Percentiles rank a stretch among this genome's conserved stretches.
These are phyloP conservation scores for Exaiptasia diaphana DNA, from an alignment of 64 coral and sea anemone species.

Conservation along the genomic window DNA sequence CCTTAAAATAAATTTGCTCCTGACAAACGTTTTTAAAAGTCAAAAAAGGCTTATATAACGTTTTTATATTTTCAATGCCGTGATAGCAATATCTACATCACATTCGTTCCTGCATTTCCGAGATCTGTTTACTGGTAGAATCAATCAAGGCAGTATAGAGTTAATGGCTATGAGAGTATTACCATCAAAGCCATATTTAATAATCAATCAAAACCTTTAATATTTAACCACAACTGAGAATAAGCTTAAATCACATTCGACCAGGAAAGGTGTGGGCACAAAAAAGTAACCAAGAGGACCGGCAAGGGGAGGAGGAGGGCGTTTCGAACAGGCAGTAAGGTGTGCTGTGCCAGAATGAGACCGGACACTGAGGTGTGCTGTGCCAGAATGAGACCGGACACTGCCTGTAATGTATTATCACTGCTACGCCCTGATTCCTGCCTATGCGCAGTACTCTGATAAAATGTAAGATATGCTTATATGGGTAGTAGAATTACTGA, in stretches of 20 bases:
- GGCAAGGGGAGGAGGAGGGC: constrained; percentile 1
- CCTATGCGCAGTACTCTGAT: not conserved
- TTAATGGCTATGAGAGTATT: too few species aligned
- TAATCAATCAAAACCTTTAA: too few species aligned
- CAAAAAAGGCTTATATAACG: too few species aligned
- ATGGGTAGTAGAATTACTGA: not conserved
- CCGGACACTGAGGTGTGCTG: not conserved
- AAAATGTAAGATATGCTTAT: not conserved
- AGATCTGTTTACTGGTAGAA: too few species aligned
- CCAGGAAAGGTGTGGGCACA: constrained; percentile 7
- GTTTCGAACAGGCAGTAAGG: not conserved
- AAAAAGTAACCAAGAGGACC: constrained; percentile 1
- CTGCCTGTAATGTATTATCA: not conserved
- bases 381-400: not conserved
- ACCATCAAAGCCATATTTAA: too few species aligned
- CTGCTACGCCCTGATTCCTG: not conserved
- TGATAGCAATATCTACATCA: too few species aligned
- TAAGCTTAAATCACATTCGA: not conserved
- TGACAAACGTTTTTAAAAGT: too few species aligned
- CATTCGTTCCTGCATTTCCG: too few species aligned
- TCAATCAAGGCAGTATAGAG: too few species aligned
- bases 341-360: constrained; percentile 2
- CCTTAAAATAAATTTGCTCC: too few species aligned
- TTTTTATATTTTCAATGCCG: too few species aligned
- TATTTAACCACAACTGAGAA: not conserved